These are phyloP conservation scores for Misgurnus anguillicaudatus DNA, from an alignment of 2,113 vertebrate genomes.

Conservation along the genomic window DNA sequence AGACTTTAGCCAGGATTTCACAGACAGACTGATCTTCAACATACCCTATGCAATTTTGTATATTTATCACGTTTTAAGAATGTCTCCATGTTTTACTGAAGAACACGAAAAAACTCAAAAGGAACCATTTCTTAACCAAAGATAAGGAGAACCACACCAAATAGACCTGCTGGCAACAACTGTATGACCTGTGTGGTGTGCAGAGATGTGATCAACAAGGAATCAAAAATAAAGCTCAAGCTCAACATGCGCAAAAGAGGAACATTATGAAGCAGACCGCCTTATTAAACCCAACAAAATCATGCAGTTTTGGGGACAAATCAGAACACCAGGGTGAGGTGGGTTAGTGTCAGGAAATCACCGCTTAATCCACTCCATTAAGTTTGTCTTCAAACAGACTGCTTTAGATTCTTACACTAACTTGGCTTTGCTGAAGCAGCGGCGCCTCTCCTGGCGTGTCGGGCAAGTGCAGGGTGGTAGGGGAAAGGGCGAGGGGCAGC, in stretches of 20 bases:
- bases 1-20: too few species aligned
- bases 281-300: conserved; percentile 6
- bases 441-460: conserved; percentile 79
- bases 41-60: too few species aligned
- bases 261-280: neutral
- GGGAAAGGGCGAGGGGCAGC: conserved; percentile 75
- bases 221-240: neutral
- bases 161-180: neutral
- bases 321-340: conserved; percentile 46
- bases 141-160: too few species aligned
- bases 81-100: too few species aligned
- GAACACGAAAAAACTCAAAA: too few species aligned
- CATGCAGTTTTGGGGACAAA: conserved; percentile 39
- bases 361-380: conserved; percentile 45
- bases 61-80: too few species aligned
- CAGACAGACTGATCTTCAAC: too few species aligned
- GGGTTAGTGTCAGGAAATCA: conserved; percentile 42
- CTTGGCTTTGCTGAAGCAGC: conserved; percentile 81
- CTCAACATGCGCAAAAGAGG: conserved; percentile 26
- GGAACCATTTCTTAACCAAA: too few species aligned
- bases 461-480: conserved; percentile 73
- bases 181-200: neutral
- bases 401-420: conserved; percentile 74
- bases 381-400: conserved; percentile 53
- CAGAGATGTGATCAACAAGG: neutral